Percentiles rank a stretch among this genome's conserved stretches.
Evolutionary conservation across 2,888 invertebrate species (phyloP).

Genomic region (Ariolimax columbianus): DNA sequence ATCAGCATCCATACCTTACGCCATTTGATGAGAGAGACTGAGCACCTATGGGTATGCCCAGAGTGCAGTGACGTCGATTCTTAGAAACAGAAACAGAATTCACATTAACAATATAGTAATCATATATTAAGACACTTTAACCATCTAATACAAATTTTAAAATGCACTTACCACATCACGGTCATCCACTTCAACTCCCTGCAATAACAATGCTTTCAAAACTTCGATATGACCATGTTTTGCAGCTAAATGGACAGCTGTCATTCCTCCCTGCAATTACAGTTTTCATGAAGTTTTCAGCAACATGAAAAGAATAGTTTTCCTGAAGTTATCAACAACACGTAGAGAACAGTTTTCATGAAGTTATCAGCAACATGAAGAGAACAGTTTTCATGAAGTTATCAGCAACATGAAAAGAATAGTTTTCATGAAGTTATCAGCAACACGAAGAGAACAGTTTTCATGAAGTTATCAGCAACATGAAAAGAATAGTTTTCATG

Average conservation of each 20-base stretch:
- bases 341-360: neutral
- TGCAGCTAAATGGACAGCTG: conserved; percentile 86
- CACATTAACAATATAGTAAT: too few species aligned
- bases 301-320: neutral
- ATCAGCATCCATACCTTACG: too few species aligned
- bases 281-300: neutral
- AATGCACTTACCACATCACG: conserved; percentile 72
- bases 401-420: neutral
- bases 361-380: neutral
- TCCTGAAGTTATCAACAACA: neutral
- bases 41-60: too few species aligned
- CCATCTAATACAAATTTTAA: neutral
- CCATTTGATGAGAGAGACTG: too few species aligned
- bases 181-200: conserved; percentile 75
- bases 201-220: conserved; percentile 78
- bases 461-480: neutral
- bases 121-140: too few species aligned
- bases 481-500: neutral
- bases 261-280: conserved; percentile 79
- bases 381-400: neutral
- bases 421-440: neutral
- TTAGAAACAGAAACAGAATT: too few species aligned
- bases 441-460: neutral
- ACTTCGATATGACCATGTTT: conserved; percentile 75
- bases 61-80: too few species aligned